Conservation (phyloP, 2,888 invertebrate species). For the Sclerodermus sp. region DNA sequence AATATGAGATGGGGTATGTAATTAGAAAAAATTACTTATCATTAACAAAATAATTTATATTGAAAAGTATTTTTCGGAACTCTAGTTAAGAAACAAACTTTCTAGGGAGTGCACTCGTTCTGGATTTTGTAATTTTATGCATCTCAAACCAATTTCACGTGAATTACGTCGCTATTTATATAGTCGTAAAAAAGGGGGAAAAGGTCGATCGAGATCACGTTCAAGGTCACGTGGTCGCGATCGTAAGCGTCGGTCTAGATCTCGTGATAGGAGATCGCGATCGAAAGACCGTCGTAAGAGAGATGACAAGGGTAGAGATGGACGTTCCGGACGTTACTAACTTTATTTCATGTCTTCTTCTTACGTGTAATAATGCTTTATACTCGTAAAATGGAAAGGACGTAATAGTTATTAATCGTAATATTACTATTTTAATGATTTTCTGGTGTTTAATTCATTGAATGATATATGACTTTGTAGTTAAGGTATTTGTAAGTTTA, state of each 20-base stretch:
- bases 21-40: no score
- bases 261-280: slow-evolving; percentile 47
- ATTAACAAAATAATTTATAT: not conserved
- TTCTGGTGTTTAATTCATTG: no score
- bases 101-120: slow-evolving; percentile 90
- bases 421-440: no score
- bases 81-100: slow-evolving; percentile 7
- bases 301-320: slow-evolving; percentile 54
- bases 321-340: slow-evolving; percentile 60
- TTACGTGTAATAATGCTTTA: no score
- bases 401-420: no score
- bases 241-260: slow-evolving; percentile 50
- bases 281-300: slow-evolving; percentile 50
- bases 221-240: slow-evolving; percentile 62
- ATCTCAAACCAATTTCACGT: slow-evolving; percentile 95
- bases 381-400: no score
- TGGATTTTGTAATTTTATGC: slow-evolving; percentile 99
- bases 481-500: no score
- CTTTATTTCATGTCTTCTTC: no score
- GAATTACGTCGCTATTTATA: slow-evolving; percentile 83
- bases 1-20: slow-evolving; percentile 93
- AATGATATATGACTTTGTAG: no score
- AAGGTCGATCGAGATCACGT: slow-evolving; percentile 64
- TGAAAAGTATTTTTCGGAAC: not conserved
- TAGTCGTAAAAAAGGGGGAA: slow-evolving; percentile 66